These are phyloP conservation scores for Caprella mutica DNA, from an alignment of 2,888 invertebrate genomes.

Conservation along the genomic window DNA sequence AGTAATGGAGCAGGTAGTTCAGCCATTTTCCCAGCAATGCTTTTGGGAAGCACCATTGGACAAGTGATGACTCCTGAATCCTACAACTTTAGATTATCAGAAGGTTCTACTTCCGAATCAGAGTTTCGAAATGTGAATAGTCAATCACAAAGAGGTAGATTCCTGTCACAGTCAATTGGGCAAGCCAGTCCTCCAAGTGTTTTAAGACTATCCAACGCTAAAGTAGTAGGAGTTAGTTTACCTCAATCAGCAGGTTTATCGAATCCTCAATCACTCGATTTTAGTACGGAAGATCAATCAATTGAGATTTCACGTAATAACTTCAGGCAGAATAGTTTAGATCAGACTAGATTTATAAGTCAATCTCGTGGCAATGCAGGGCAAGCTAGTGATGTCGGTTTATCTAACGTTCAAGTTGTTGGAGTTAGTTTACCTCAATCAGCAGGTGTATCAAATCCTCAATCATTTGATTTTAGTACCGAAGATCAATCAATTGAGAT, in stretches of 20 bases:
- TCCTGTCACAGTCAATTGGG: neutral
- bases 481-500: too few relatives aligned
- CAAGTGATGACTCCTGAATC: constrained; percentile 3
- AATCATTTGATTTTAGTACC: too few relatives aligned
- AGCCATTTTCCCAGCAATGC: neutral
- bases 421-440: constrained; percentile 6
- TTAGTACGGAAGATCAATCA: too few relatives aligned
- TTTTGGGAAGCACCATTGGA: constrained; percentile 1
- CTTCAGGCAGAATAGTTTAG: neutral
- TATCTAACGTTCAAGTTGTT: neutral
- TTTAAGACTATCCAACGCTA: neutral
- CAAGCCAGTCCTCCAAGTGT: neutral
- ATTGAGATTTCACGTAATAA: too few relatives aligned
- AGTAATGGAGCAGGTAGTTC: too few relatives aligned
- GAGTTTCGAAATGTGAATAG: too few relatives aligned
- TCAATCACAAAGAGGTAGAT: too few relatives aligned
- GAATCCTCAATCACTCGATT: too few relatives aligned
- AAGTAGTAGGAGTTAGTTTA: constrained; percentile 4
- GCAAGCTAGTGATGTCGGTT: neutral
- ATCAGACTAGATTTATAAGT: constrained; percentile 2
- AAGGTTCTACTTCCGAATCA: too few relatives aligned
- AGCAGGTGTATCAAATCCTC: neutral
- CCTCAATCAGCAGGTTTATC: neutral
- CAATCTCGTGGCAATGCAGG: neutral
- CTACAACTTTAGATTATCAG: too few relatives aligned